These are phyloP conservation scores for Plagodis dolabraria DNA, from an alignment of 2,888 invertebrate genomes.

Conservation along the genomic window DNA sequence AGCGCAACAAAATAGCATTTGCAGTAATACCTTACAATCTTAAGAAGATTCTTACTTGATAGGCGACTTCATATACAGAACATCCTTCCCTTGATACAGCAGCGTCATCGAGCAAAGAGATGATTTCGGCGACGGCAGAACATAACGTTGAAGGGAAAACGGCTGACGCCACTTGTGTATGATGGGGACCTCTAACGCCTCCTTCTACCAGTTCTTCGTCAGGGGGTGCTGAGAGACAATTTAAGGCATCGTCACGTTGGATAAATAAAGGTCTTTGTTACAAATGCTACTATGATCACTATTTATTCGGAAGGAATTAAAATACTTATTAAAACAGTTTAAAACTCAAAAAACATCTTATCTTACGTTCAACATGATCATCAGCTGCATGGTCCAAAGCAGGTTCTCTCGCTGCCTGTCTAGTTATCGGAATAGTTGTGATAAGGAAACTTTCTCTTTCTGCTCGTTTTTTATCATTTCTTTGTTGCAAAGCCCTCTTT, in stretches of 20 bases:
- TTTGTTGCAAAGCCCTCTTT: constrained; percentile 96
- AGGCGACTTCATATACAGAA: constrained; percentile 98
- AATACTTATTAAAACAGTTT: too few relatives aligned
- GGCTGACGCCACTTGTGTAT: constrained; percentile 96
- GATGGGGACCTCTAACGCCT: constrained; percentile 90
- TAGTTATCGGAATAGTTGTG: constrained; percentile 97
- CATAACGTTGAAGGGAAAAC: constrained; percentile 98
- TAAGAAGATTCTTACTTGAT: constrained; percentile 87
- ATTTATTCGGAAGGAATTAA: too few relatives aligned
- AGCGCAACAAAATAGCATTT: too few relatives aligned
- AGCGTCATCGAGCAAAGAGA: constrained; percentile 97
- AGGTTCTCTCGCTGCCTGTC: constrained; percentile 98
- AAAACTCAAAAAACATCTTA: too few relatives aligned
- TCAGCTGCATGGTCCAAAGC: constrained; percentile 94
- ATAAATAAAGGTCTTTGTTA: too few relatives aligned
- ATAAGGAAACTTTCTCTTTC: constrained; percentile 98
- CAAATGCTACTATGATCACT: too few relatives aligned
- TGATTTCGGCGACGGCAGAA: constrained; percentile 97
- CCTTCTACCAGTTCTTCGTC: constrained; percentile 88
- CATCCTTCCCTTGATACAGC: constrained; percentile 97
- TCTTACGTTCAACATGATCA: constrained; percentile 92
- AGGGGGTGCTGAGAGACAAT: constrained; percentile 62
- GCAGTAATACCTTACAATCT: not conserved
- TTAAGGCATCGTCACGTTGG: too few relatives aligned
- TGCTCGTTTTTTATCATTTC: constrained; percentile 97